These are phyloP conservation scores for Leptinotarsa defecta DNA, from an alignment of 1,140 invertebrate genomes.

Conservation along the genomic window DNA sequence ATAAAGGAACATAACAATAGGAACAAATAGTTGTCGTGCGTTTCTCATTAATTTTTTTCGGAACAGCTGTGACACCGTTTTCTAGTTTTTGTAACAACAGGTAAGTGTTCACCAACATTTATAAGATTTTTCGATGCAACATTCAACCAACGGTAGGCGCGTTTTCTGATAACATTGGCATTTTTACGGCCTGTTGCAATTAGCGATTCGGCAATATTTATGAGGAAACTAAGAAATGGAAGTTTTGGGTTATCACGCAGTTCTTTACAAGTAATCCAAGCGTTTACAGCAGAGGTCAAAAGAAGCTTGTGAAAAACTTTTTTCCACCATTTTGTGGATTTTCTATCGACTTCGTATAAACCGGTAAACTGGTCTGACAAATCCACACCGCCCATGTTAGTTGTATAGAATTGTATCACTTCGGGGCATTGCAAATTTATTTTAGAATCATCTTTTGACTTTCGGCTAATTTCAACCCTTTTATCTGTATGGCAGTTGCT, in stretches of 20 bases:
- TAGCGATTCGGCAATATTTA: too few relatives aligned
- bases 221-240: too few relatives aligned
- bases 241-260: not conserved
- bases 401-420: constrained; percentile 43
- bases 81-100: too few relatives aligned
- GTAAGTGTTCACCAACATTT: too few relatives aligned
- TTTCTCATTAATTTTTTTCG: too few relatives aligned
- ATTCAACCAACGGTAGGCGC: too few relatives aligned
- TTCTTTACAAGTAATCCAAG: constrained; percentile 38
- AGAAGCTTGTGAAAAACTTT: constrained; percentile 42
- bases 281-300: constrained; percentile 34
- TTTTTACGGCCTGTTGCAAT: too few relatives aligned
- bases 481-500: constrained; percentile 39
- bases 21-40: too few relatives aligned
- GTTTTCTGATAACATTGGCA: too few relatives aligned
- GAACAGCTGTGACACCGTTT: too few relatives aligned
- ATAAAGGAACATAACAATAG: too few relatives aligned
- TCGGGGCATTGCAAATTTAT: constrained; percentile 31
- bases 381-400: constrained; percentile 28
- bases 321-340: constrained; percentile 50
- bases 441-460: constrained; percentile 40
- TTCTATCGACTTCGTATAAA: constrained; percentile 41
- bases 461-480: constrained; percentile 28
- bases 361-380: constrained; percentile 42
- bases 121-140: too few relatives aligned